These are phyloP conservation scores for Megaceryle torquata DNA, from an alignment of 2,113 vertebrate genomes.

Conservation along the genomic window DNA sequence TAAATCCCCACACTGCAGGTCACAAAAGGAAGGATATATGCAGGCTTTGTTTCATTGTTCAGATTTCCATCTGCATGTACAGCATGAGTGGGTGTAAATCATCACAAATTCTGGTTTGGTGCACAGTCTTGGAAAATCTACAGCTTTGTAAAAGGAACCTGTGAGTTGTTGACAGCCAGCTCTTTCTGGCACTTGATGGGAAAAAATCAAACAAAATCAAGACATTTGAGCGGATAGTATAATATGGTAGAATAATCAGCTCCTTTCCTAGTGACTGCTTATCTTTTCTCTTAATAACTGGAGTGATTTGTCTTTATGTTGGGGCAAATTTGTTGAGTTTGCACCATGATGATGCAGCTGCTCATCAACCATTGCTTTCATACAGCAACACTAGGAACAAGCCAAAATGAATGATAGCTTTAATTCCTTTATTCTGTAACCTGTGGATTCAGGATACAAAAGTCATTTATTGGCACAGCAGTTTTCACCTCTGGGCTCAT, in stretches of 20 bases:
- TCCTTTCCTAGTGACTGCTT: neutral
- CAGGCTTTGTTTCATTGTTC: conserved; percentile 23
- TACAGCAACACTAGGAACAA: neutral
- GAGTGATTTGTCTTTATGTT: neutral
- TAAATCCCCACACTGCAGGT: neutral
- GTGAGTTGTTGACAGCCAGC: conserved; percentile 4
- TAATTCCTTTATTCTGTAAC: neutral
- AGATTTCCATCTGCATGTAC: conserved; percentile 34
- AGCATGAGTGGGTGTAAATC: conserved; percentile 43
- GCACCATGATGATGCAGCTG: neutral
- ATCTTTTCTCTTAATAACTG: neutral
- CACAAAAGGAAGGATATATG: neutral
- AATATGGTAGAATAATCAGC: neutral
- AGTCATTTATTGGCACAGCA: neutral
- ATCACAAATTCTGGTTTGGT: conserved; percentile 47
- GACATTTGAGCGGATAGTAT: neutral
- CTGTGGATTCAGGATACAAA: neutral
- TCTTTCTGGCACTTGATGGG: conserved; percentile 31
- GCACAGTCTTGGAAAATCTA: conserved; percentile 23
- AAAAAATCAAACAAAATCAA: conserved; percentile 33
- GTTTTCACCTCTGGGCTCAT: neutral
- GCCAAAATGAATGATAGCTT: neutral
- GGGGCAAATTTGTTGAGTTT: neutral
- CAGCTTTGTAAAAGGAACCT: conserved; percentile 53
- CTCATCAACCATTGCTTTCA: neutral